Percentiles rank a stretch among this genome's conserved stretches.
These are phyloP conservation scores for Trinectes maculatus DNA, from an alignment of 2,113 vertebrate genomes.

Conservation along the genomic window DNA sequence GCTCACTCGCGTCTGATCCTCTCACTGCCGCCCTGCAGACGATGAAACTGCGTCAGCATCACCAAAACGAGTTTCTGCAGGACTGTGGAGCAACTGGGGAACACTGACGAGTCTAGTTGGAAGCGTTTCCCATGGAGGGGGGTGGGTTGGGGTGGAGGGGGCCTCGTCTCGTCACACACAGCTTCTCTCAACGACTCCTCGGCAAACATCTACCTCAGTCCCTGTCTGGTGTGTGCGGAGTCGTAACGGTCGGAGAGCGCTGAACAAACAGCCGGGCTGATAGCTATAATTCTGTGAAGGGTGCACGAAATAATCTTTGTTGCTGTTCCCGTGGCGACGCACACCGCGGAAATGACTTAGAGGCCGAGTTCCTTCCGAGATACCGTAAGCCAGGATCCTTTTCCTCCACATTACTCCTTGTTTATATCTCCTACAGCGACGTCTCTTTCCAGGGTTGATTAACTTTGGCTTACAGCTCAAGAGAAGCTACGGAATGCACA, in stretches of 20 bases:
- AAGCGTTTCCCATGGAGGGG: constrained; percentile 8
- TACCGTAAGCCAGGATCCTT: constrained; percentile 22
- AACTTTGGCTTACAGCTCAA: constrained; percentile 27
- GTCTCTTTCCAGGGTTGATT: constrained; percentile 28
- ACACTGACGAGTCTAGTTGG: constrained; percentile 25
- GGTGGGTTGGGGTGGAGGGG: too few relatives aligned
- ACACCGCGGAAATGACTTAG: constrained; percentile 28
- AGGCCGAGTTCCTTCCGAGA: constrained; percentile 39
- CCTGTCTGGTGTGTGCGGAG: constrained; percentile 7
- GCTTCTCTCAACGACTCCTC: constrained; percentile 3
- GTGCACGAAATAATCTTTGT: constrained; percentile 47
- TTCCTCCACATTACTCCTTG: constrained; percentile 18
- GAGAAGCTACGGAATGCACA: constrained; percentile 44
- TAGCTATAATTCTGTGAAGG: constrained; percentile 28
- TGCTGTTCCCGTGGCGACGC: constrained; percentile 28
- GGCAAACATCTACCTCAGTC: constrained; percentile 4
- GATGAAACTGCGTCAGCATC: constrained; percentile 46
- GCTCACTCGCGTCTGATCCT: constrained; percentile 39
- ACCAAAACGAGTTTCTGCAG: constrained; percentile 20
- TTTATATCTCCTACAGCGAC: constrained; percentile 24
- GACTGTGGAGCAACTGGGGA: constrained; percentile 26
- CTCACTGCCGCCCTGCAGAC: constrained; percentile 14
- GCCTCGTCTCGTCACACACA: too few relatives aligned
- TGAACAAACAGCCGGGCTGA: constrained; percentile 32
- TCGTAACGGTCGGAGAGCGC: constrained; percentile 32